Percentiles rank a stretch among this genome's conserved stretches.
phyloP scores from a whole-genome alignment of 2,113 vertebrate genomes.

The Alethe diademata region DNA sequence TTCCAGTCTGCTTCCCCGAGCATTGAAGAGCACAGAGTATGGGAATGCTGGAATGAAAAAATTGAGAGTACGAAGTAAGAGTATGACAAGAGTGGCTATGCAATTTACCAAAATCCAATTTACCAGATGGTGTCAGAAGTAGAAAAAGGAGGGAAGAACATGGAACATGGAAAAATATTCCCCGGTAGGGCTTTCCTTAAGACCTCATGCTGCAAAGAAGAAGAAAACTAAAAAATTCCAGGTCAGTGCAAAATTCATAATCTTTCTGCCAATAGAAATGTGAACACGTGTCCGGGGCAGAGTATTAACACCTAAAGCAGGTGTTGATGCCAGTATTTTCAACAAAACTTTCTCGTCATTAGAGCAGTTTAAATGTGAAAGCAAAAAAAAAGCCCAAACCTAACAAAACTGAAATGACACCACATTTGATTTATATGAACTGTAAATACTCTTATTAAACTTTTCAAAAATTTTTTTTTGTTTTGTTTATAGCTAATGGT shows the following conservation, averaged over 20 bases:
- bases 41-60: background rate
- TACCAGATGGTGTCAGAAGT: constrained; percentile 28
- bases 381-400: background rate
- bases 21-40: background rate
- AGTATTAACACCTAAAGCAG: background rate
- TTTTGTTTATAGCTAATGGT: background rate
- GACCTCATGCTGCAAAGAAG: background rate
- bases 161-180: constrained; percentile 8
- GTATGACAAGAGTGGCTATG: background rate
- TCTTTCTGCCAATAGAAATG: background rate
- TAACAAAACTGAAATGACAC: background rate
- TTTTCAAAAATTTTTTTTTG: background rate
- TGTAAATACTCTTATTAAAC: background rate
- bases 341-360: background rate
- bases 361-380: background rate
- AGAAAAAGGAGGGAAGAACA: constrained; percentile 3
- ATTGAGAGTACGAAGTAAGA: background rate
- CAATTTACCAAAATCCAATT: constrained; percentile 11
- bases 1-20: constrained; percentile 18
- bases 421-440: background rate
- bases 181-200: background rate
- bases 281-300: background rate
- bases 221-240: constrained; percentile 30
- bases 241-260: background rate
- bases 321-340: background rate